Evolutionary conservation across 2,113 vertebrate species (phyloP), one percentile per base, ranked within the genome.

Genomic region (Glaucomys volans): DNA sequence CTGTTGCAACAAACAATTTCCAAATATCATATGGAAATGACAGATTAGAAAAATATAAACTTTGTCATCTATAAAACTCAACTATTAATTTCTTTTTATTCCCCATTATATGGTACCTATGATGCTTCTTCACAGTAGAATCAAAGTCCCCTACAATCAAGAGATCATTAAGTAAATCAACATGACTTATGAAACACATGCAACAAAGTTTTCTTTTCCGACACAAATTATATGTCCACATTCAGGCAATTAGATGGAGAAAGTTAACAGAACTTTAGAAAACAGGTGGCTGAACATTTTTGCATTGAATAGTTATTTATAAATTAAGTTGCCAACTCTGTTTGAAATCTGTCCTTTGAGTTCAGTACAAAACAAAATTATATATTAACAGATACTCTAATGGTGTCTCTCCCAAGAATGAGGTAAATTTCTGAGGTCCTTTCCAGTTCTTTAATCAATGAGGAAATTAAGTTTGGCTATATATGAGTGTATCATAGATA

Each of bases 261-360:
- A 79, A 57, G 17, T 72, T 87, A 89, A 64, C 0, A 64, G 22
- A 95, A 86, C 17, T 81, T 83, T 74, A 95, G 79, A 93, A 93
- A 74, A 64, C 35, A 77, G 79, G 40, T 71, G 20, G 32, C 67
- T 69, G 37, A 74, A 28, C 40, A 66, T 79, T 96, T 95, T 67
- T 91, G 11, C 71, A 93, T 16, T 87, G 50, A 87, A 71, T 40
- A 91, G 47, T 11, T 80, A 62, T 75, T 91, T 83, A 87, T 59
- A 95, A 85, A 94, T 26, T 71, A 93, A 91, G 32, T 32, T 87
- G 77, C 30, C 44, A 66, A n/a, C 6, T 66, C n/a, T 81, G 50
- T 67, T 28, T 84, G 57, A 96, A 95, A 80, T 81, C 57, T 71
- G 89, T 71, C 81, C 50, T 95, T 95, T 42, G 82, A 94, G 67